Conservation (phyloP, 2,797 vertebrate species). For the Sebastes matsubarae region DNA sequence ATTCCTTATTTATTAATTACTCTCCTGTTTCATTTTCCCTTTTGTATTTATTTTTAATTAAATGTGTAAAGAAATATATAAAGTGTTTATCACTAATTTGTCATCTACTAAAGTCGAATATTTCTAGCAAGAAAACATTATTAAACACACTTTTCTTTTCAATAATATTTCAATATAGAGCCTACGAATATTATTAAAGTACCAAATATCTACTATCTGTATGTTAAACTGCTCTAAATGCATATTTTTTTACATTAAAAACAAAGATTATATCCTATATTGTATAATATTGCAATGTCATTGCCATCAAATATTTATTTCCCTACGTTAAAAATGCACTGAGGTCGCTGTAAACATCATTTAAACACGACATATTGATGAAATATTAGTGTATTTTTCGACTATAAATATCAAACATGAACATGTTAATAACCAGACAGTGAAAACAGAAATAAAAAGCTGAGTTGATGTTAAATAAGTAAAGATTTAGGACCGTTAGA, state of each 20-base stretch:
- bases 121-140: neutral
- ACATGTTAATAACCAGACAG: neutral
- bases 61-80: neutral
- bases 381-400: neutral
- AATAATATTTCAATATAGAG: neutral
- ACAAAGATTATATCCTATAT: neutral
- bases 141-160: neutral
- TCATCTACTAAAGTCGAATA: neutral
- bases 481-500: neutral
- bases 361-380: neutral
- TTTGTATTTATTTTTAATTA: no score
- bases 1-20: no score
- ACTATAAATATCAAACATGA: neutral
- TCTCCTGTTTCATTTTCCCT: no score
- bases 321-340: no score
- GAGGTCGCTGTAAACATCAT: neutral
- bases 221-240: neutral
- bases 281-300: neutral
- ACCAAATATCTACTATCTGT: neutral
- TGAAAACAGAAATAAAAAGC: neutral
- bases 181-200: neutral
- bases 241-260: neutral
- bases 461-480: neutral
- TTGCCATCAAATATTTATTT: neutral
- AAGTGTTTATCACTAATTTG: neutral